Percentiles rank a stretch among this genome's conserved stretches.
Conservation (phyloP, 2,888 invertebrate species). For the Amphipoea oculea region DNA sequence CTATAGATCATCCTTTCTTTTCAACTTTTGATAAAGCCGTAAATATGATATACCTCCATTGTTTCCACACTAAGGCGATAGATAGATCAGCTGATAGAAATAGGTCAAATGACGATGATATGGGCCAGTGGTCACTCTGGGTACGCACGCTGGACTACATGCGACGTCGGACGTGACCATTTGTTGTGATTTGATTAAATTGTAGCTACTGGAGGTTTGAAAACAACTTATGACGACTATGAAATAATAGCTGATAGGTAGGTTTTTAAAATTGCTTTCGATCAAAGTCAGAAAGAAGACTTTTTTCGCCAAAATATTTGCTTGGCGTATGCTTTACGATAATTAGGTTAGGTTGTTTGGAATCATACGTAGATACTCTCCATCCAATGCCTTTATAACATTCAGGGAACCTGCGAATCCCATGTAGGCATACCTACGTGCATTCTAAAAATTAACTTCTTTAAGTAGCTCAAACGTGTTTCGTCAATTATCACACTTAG, state of each 20-base stretch:
- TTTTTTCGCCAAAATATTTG: background rate
- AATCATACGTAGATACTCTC: background rate
- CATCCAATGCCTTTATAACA: no score
- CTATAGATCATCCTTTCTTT: no score
- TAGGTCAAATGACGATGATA: slow-evolving; percentile 37
- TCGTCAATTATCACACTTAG: slow-evolving; percentile 26
- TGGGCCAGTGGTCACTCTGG: background rate
- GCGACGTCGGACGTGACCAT: background rate
- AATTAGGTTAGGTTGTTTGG: background rate
- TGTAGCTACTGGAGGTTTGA: background rate
- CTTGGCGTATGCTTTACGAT: background rate
- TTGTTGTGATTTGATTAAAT: slow-evolving; percentile 4
- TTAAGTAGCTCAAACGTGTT: slow-evolving; percentile 23
- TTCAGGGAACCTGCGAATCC: background rate
- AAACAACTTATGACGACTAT: background rate
- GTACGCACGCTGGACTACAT: slow-evolving; percentile 23
- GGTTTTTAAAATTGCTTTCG: background rate
- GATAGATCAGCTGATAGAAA: slow-evolving; percentile 34
- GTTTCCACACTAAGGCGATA: background rate
- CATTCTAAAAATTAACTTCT: background rate
- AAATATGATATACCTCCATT: no score
- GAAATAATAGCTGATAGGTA: background rate
- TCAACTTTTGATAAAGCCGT: background rate
- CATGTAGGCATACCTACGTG: background rate
- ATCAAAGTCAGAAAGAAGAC: no score